phyloP scores from a whole-genome alignment of 2,113 vertebrate species.

The Verasper variegatus region DNA sequence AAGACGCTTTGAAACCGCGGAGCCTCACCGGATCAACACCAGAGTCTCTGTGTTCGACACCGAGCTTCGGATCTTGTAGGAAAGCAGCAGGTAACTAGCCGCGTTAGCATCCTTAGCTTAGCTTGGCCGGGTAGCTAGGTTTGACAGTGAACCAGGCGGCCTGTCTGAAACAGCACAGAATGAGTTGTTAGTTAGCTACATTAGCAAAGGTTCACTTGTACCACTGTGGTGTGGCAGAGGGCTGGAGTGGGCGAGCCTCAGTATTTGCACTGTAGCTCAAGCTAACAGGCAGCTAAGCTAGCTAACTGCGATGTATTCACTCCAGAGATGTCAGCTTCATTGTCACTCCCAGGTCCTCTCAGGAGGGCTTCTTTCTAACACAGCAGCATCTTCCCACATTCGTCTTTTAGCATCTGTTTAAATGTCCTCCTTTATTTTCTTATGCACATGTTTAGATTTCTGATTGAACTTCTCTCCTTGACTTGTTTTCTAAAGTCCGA shows the following conservation, averaged over 20 bases:
- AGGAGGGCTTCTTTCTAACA: no score
- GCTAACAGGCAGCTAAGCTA: slow-evolving; percentile 4
- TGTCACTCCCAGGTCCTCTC: not conserved
- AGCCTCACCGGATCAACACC: not conserved
- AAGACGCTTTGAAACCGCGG: not conserved
- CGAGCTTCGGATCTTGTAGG: slow-evolving; percentile 8
- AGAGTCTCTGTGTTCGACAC: not conserved
- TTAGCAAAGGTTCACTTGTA: not conserved
- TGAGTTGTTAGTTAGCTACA: not conserved
- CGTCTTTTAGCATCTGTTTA: no score
- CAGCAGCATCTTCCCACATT: not conserved
- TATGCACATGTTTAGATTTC: not conserved
- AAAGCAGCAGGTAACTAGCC: slow-evolving; percentile 49
- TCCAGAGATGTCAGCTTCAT: not conserved
- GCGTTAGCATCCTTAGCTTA: slow-evolving; percentile 58
- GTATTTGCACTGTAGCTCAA: not conserved
- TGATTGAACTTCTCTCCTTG: not conserved
- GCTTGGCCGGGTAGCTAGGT: slow-evolving; percentile 14
- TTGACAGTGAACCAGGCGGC: slow-evolving; percentile 7
- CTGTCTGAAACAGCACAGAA: not conserved
- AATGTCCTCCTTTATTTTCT: no score
- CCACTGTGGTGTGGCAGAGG: not conserved
- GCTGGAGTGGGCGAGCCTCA: not conserved
- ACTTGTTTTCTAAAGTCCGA: slow-evolving; percentile 28
- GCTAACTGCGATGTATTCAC: not conserved